Evolutionary conservation across 2,113 vertebrate genomes (phyloP).

Genomic region (Pleuronectes platessa): DNA sequence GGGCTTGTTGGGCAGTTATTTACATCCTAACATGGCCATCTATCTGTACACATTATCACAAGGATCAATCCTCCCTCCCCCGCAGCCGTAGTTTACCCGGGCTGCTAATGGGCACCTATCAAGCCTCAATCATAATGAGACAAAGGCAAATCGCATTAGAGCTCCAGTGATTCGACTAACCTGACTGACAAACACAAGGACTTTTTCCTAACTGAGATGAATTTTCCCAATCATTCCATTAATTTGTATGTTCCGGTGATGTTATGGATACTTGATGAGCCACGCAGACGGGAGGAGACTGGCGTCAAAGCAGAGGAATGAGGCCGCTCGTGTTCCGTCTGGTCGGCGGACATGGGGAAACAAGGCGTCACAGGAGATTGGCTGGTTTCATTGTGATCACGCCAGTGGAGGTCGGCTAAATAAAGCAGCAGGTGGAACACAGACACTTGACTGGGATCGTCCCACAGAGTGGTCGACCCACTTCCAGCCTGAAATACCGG

Average conservation of each 20-base stretch:
- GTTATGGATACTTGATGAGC: constrained; percentile 73
- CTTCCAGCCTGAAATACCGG: constrained; percentile 35
- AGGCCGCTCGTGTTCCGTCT: constrained; percentile 24
- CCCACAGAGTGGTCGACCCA: constrained; percentile 12
- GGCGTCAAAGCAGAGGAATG: constrained; percentile 73
- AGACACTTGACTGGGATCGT: constrained; percentile 33
- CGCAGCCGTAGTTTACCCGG: constrained; percentile 70
- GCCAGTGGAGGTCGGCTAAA: constrained; percentile 39
- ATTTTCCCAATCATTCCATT: constrained; percentile 71
- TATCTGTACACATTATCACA: constrained; percentile 74
- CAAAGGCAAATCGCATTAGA: constrained; percentile 74
- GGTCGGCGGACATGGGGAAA: constrained; percentile 26
- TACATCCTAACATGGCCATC: constrained; percentile 63
- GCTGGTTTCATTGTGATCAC: background rate
- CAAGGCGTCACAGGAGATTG: constrained; percentile 32
- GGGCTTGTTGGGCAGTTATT: constrained; percentile 63
- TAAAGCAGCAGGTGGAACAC: constrained; percentile 47
- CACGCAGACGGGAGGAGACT: constrained; percentile 25
- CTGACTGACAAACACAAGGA: constrained; percentile 72
- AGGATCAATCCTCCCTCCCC: constrained; percentile 75
- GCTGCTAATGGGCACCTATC: constrained; percentile 76
- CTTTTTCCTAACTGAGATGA: constrained; percentile 70
- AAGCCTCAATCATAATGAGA: constrained; percentile 79
- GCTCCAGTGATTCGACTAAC: constrained; percentile 68
- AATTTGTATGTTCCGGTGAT: constrained; percentile 69